Evolutionary conservation across 1,140 invertebrate genomes (phyloP).

Genomic region (Laodelphax striatellus): DNA sequence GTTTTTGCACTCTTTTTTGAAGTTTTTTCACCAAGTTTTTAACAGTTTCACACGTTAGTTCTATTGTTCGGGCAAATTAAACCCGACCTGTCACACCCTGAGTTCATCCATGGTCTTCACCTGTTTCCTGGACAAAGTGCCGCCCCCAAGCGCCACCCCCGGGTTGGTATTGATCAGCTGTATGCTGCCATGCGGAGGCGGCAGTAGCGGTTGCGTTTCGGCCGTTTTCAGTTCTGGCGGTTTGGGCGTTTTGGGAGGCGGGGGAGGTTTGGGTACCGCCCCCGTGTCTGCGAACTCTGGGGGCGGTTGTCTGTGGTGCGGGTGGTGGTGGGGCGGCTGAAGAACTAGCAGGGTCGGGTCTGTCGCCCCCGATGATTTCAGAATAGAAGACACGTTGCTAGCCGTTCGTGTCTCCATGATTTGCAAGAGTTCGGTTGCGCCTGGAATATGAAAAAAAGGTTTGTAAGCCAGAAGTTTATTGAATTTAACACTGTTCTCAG

Average conservation of each 20-base stretch:
- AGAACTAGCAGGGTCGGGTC: conserved; percentile 5
- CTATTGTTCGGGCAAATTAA: background rate
- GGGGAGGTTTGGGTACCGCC: conserved; percentile 18
- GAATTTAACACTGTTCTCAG: too few species aligned
- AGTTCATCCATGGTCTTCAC: conserved; percentile 18
- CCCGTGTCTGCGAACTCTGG: conserved; percentile 9
- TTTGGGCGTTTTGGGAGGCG: conserved; percentile 16
- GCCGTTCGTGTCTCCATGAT: conserved; percentile 17
- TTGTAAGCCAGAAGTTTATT: too few species aligned
- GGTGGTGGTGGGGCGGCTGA: background rate
- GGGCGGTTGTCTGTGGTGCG: background rate
- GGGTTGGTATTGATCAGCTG: conserved; percentile 4
- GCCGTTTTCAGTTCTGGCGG: background rate
- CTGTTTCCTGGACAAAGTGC: conserved; percentile 7
- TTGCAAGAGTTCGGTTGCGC: conserved; percentile 19
- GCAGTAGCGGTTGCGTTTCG: conserved; percentile 22
- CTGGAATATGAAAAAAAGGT: conserved; percentile 4
- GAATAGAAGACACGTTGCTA: conserved; percentile 14
- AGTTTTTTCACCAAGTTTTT: too few species aligned
- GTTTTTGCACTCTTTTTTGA: too few species aligned
- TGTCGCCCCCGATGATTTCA: conserved; percentile 11
- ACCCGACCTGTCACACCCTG: conserved; percentile 23
- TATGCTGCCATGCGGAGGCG: conserved; percentile 11
- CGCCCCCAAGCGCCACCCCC: background rate
- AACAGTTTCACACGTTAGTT: too few species aligned